phyloP scores from a whole-genome alignment of 2,113 vertebrate genomes.

The Ptychochromis oligacanthus region DNA sequence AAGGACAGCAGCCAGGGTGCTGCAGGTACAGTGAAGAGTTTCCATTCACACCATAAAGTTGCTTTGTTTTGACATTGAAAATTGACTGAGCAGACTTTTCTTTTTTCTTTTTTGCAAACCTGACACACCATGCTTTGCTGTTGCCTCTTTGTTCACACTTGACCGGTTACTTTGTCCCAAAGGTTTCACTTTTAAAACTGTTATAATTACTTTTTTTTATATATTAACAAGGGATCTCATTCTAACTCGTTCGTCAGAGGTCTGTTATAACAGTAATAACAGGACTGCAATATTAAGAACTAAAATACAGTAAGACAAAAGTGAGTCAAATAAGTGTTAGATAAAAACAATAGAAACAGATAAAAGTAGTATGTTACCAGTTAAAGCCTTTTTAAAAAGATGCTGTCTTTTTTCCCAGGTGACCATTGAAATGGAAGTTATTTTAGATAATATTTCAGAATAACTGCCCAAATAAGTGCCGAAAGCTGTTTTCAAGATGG shows the following conservation, averaged over 20 bases:
- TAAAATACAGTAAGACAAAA: no score
- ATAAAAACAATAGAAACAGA: no score
- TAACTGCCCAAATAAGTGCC: neutral
- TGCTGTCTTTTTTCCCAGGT: neutral
- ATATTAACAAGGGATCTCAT: no score
- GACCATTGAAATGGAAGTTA: neutral
- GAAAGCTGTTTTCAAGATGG: neutral
- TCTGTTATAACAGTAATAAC: no score
- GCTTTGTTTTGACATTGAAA: neutral
- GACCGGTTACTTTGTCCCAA: neutral
- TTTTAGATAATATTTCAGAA: neutral
- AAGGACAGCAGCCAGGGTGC: conserved; percentile 57
- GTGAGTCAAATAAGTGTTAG: no score
- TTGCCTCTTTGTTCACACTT: neutral
- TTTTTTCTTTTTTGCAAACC: neutral
- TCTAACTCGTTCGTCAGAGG: no score
- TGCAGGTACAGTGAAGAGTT: conserved; percentile 73
- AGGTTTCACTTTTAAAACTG: neutral
- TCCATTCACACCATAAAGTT: neutral
- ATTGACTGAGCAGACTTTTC: fast-evolving
- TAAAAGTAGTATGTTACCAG: neutral
- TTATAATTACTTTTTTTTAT: neutral
- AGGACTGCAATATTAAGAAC: no score
- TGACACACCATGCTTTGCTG: neutral
- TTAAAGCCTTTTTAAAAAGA: neutral